phyloP scores from a whole-genome alignment of 2,888 invertebrate species.

The Silvanus unidentatus region DNA sequence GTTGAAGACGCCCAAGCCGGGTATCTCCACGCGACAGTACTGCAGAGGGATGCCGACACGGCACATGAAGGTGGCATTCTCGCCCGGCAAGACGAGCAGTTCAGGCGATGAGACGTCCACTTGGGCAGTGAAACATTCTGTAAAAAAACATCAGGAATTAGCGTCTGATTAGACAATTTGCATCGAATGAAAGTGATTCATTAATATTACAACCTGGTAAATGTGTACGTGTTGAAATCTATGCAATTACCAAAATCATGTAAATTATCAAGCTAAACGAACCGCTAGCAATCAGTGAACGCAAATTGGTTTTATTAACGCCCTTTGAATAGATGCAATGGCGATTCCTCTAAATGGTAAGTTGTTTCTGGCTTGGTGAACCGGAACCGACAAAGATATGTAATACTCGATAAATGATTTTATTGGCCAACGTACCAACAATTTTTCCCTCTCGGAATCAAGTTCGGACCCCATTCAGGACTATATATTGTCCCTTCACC shows the following conservation, averaged over 20 bases:
- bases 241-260: too few species aligned
- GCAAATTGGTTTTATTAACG: too few species aligned
- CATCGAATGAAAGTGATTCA: too few species aligned
- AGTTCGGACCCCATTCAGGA: too few species aligned
- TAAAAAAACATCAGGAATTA: conserved; percentile 19
- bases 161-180: neutral
- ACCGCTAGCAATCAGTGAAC: too few species aligned
- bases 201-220: too few species aligned
- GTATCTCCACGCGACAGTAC: conserved; percentile 55
- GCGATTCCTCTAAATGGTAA: conserved; percentile 8
- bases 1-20: conserved; percentile 45
- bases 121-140: conserved; percentile 32
- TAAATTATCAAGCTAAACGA: too few species aligned
- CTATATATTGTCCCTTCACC: too few species aligned
- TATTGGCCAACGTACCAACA: conserved; percentile 5
- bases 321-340: neutral
- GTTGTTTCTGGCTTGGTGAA: conserved; percentile 18
- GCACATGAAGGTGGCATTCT: conserved; percentile 55
- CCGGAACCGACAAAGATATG: conserved; percentile 19
- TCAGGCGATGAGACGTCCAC: conserved; percentile 53
- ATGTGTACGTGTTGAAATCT: too few species aligned
- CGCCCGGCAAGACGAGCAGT: conserved; percentile 53
- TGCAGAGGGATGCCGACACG: conserved; percentile 53
- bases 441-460: too few species aligned
- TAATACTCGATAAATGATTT: conserved; percentile 14